A percentile compares a stretch with the other conserved stretches of the same genome.
Conservation (phyloP, 2,113 vertebrate species). For the Indri indri region DNA sequence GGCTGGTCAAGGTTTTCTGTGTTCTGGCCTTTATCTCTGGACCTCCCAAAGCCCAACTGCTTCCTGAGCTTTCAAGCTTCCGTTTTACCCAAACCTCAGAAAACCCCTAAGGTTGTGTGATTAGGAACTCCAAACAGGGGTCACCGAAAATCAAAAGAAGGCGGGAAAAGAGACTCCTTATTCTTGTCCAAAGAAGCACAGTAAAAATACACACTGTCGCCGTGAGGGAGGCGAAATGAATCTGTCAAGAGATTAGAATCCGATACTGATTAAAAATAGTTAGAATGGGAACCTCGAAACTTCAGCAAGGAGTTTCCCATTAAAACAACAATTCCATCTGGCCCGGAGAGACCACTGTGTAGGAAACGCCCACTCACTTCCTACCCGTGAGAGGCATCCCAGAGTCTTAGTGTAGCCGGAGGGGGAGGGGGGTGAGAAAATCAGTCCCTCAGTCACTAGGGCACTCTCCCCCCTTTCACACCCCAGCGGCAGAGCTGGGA, state of each 20-base stretch:
- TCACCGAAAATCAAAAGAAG: background rate
- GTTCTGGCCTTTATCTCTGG: background rate
- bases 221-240: background rate
- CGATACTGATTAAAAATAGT: background rate
- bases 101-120: background rate
- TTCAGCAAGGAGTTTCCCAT: background rate
- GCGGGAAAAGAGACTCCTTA: background rate
- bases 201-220: background rate
- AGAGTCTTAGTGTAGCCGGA: background rate
- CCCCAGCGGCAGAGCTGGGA: background rate
- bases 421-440: background rate
- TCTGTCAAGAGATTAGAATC: background rate
- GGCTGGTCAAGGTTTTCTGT: background rate
- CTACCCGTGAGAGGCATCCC: background rate
- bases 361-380: background rate
- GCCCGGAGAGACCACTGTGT: background rate
- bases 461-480: rapidly evolving
- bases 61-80: background rate
- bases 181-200: background rate
- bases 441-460: rapidly evolving
- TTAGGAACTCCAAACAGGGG: background rate
- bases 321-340: background rate
- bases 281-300: background rate
- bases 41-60: background rate
- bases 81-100: background rate